These are phyloP conservation scores for Columbina picui DNA, from an alignment of 2,113 vertebrate species.

Conservation along the genomic window DNA sequence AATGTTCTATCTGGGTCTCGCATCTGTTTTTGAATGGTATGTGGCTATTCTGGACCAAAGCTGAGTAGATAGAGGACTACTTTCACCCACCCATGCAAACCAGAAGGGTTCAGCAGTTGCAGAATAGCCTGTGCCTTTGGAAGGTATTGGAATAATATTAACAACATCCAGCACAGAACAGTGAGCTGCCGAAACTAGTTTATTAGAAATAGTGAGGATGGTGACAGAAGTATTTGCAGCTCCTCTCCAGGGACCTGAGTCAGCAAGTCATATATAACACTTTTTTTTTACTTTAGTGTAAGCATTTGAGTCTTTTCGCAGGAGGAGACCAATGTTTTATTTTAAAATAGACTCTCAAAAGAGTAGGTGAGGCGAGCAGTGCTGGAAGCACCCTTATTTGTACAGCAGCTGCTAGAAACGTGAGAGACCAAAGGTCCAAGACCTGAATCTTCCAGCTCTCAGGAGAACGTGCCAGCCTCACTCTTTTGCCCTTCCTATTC, in stretches of 20 bases:
- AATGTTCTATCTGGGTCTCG: neutral
- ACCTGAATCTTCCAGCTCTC: neutral
- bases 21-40: neutral
- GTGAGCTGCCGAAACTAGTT: neutral
- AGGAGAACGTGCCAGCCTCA: neutral
- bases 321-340: neutral
- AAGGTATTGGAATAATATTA: neutral
- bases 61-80: neutral
- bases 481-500: neutral
- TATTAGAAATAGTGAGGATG: neutral
- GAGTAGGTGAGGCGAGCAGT: neutral
- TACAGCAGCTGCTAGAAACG: fast-evolving
- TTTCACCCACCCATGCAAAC: neutral
- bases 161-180: neutral
- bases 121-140: neutral
- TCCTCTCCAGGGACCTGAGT: neutral
- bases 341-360: neutral
- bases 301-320: neutral
- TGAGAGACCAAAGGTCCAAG: neutral
- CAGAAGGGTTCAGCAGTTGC: neutral
- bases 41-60: neutral
- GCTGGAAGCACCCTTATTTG: neutral
- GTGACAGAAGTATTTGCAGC: neutral
- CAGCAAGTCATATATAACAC: neutral
- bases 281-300: neutral